phyloP scores from a whole-genome alignment of 2,113 vertebrate species.

The Chelonoidis abingdonii region DNA sequence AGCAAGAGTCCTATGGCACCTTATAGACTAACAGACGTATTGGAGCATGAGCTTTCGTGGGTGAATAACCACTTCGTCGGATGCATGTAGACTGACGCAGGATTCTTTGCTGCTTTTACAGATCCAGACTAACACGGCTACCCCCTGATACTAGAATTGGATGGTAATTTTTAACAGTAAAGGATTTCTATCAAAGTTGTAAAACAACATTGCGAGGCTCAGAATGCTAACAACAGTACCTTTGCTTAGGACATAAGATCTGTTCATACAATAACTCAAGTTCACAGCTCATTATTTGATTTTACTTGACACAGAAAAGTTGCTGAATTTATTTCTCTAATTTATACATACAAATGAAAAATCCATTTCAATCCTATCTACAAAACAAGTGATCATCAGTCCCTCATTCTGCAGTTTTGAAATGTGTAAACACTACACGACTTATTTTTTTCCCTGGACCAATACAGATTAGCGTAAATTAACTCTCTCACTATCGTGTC shows the following conservation, averaged over 20 bases:
- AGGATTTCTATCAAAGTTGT: not conserved
- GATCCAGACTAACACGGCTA: no score
- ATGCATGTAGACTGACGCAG: no score
- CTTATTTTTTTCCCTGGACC: accelerated
- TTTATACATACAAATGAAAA: not conserved
- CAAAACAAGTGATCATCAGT: not conserved
- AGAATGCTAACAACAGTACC: not conserved
- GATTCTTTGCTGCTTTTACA: no score
- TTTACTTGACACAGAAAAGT: not conserved
- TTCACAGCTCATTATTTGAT: not conserved
- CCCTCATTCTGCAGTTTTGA: not conserved
- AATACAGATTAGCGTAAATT: not conserved
- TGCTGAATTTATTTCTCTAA: not conserved
- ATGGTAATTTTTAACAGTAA: not conserved
- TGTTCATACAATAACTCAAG: not conserved
- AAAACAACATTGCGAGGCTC: not conserved
- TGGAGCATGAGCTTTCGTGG: no score
- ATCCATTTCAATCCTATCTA: not conserved
- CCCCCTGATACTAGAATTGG: accelerated
- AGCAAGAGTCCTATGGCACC: no score
- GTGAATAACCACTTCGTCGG: no score
- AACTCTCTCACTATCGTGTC: not conserved
- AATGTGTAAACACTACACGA: accelerated
- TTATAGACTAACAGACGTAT: no score
- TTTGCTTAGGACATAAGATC: not conserved